Evolutionary conservation across 1,140 invertebrate species (phyloP).

Genomic region (Melitaea cinxia): DNA sequence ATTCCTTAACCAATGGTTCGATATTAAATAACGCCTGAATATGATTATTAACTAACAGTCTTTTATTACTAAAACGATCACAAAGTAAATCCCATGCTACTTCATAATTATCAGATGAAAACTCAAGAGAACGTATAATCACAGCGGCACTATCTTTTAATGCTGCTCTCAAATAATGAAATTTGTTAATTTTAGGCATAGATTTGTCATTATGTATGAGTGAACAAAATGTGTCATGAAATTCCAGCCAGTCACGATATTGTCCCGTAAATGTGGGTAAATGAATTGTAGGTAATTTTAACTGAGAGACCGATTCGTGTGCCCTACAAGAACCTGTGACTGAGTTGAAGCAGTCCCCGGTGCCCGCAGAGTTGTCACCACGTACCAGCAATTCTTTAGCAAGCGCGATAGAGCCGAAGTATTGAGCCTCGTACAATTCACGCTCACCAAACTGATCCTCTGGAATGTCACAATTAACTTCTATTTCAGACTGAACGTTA

Average conservation of each 20-base stretch:
- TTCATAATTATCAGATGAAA: slow-evolving; percentile 10
- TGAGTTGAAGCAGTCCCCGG: too few relatives aligned
- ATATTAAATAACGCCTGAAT: slow-evolving; percentile 34
- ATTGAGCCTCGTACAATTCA: neutral
- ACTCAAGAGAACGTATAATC: neutral
- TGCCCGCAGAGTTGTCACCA: neutral
- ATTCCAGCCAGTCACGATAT: slow-evolving; percentile 14
- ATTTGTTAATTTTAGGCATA: slow-evolving; percentile 3
- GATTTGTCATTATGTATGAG: slow-evolving; percentile 9
- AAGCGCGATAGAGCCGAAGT: neutral
- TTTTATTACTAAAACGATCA: slow-evolving; percentile 32
- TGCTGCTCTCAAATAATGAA: neutral
- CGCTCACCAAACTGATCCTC: neutral
- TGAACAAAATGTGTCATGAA: slow-evolving; percentile 9
- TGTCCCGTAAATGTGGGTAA: slow-evolving; percentile 5
- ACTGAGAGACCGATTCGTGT: neutral
- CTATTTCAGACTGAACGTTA: slow-evolving; percentile 18
- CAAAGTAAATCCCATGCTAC: slow-evolving; percentile 33
- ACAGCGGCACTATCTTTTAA: neutral
- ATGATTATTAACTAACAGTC: slow-evolving; percentile 36
- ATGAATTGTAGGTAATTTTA: slow-evolving; percentile 3
- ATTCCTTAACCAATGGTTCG: slow-evolving; percentile 23
- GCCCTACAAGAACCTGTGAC: neutral
- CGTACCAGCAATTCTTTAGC: neutral
- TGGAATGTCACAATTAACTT: slow-evolving; percentile 1